Conservation (phyloP, 1,140 invertebrate genomes). For the Temnothorax curvispinosus region DNA sequence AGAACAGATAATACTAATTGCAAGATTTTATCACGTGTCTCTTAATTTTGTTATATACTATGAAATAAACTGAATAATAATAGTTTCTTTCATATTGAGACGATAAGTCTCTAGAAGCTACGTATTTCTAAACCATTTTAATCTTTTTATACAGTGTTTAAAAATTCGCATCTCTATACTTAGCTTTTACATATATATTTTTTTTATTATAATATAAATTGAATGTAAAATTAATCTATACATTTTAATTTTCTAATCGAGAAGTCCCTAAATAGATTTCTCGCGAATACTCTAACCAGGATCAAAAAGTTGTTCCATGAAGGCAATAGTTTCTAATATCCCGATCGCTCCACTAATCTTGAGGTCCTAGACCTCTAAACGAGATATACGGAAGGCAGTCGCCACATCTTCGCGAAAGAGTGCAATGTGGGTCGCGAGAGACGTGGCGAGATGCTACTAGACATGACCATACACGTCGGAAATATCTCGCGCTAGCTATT, state of each 20-base stretch:
- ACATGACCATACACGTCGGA: slow-evolving; percentile 74
- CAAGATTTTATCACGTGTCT: neutral
- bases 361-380: slow-evolving; percentile 9
- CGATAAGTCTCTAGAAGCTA: neutral
- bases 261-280: neutral
- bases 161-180: neutral
- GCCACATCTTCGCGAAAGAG: slow-evolving; percentile 39
- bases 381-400: neutral
- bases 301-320: neutral
- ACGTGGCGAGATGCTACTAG: slow-evolving; percentile 68
- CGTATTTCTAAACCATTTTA: neutral
- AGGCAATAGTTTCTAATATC: slow-evolving; percentile 22
- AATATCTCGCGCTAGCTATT: slow-evolving; percentile 59
- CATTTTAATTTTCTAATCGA: neutral
- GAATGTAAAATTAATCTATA: neutral
- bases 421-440: slow-evolving; percentile 52
- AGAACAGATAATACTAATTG: neutral
- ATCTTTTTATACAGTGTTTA: neutral
- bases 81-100: neutral
- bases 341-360: slow-evolving; percentile 9
- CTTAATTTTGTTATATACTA: neutral
- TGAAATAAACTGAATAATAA: neutral
- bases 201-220: neutral
- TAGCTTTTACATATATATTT: neutral
- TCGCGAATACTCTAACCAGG: neutral